These are phyloP conservation scores for Pseudoatta argentina DNA, from an alignment of 1,140 invertebrate genomes.

Conservation along the genomic window DNA sequence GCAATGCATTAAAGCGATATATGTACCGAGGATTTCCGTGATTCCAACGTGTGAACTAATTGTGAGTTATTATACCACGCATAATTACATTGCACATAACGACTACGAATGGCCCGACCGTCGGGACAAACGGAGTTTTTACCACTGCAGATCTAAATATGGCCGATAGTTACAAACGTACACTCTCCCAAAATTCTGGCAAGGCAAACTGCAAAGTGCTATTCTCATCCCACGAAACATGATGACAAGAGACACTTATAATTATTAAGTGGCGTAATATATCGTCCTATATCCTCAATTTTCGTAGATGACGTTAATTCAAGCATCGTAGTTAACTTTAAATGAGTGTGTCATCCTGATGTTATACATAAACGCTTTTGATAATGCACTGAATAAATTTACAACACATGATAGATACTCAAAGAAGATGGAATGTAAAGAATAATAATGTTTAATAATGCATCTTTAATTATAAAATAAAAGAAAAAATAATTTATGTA, in stretches of 20 bases:
- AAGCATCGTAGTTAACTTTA: constrained; percentile 2
- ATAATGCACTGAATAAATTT: background rate
- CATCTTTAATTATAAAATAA: background rate
- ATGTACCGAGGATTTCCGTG: background rate
- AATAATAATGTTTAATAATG: background rate
- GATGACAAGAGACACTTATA: constrained; percentile 4
- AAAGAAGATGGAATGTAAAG: background rate
- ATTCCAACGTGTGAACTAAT: constrained; percentile 41
- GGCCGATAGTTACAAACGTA: background rate
- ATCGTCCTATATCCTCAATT: constrained; percentile 23
- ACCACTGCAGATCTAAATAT: background rate
- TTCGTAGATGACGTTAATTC: constrained; percentile 10
- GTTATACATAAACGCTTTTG: background rate
- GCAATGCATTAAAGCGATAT: constrained; percentile 29
- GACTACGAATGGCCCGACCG: constrained; percentile 47
- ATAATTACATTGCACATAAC: constrained; percentile 54
- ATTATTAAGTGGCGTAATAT: constrained; percentile 42
- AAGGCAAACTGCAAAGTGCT: background rate
- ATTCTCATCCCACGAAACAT: background rate
- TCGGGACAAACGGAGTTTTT: constrained; percentile 31
- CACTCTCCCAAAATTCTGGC: constrained; percentile 10
- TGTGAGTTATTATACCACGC: constrained; percentile 41
- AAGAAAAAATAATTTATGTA: background rate
- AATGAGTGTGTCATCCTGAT: background rate
- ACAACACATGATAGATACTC: background rate